Percentiles rank a stretch among this genome's conserved stretches.
These are phyloP conservation scores for Molossus molossus DNA, from an alignment of 2,797 vertebrate genomes.

Conservation along the genomic window DNA sequence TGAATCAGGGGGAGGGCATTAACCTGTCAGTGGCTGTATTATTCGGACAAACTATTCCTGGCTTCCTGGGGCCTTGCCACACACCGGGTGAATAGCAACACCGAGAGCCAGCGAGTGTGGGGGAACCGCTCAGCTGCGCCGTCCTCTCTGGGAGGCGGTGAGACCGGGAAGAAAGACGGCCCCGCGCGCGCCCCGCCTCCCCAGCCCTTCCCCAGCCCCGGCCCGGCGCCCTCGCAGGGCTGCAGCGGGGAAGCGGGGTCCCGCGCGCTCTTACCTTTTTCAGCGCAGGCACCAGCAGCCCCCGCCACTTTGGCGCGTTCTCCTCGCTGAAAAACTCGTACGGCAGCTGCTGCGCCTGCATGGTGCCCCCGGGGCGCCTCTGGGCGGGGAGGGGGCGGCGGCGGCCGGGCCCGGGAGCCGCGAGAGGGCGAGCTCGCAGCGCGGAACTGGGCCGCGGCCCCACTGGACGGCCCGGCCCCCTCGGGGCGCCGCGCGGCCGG, in stretches of 20 bases:
- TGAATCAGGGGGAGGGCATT: neutral
- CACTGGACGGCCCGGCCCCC: slow-evolving; percentile 76
- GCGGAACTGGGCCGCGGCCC: slow-evolving; percentile 77
- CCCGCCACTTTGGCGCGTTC: slow-evolving; percentile 95
- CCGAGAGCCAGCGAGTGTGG: neutral
- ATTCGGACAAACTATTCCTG: neutral
- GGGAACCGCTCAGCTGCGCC: neutral
- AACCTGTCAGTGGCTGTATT: neutral
- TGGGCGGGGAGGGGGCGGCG: slow-evolving; percentile 75
- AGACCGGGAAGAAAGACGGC: slow-evolving; percentile 54
- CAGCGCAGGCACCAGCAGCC: slow-evolving; percentile 94
- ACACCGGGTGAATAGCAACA: slow-evolving; percentile 58
- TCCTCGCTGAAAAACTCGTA: slow-evolving; percentile 97
- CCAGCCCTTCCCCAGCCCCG: slow-evolving; percentile 26
- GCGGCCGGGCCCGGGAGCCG: slow-evolving; percentile 70
- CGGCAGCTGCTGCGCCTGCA: slow-evolving; percentile 95
- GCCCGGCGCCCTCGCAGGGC: slow-evolving; percentile 45
- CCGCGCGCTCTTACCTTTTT: slow-evolving; percentile 92
- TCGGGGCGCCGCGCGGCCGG: slow-evolving; percentile 74
- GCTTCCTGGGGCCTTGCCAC: slow-evolving; percentile 58
- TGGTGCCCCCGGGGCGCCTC: slow-evolving; percentile 88
- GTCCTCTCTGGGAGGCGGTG: neutral
- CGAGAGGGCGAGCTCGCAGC: slow-evolving; percentile 74
- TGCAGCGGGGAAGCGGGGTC: slow-evolving; percentile 38
- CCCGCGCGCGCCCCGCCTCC: slow-evolving; percentile 72